Evolutionary conservation across 2,888 invertebrate genomes (phyloP).

Genomic region (Drosophila setosimentum): DNA sequence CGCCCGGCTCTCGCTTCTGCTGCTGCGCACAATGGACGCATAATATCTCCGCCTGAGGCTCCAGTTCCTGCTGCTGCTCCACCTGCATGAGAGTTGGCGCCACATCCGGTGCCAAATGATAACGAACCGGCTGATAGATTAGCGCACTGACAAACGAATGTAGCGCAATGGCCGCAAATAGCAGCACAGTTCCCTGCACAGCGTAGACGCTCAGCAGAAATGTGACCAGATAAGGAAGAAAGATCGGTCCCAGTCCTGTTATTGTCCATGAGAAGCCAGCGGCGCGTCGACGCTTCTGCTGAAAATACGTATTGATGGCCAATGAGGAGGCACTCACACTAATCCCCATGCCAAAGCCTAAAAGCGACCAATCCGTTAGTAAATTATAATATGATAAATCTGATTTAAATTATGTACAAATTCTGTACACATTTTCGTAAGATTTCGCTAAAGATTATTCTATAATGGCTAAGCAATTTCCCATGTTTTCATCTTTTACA

Average conservation of each 20-base stretch:
- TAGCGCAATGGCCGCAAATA: constrained; percentile 89
- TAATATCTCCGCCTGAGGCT: constrained; percentile 37
- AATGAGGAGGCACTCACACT: constrained; percentile 89
- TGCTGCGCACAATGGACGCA: constrained; percentile 82
- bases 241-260: constrained; percentile 90
- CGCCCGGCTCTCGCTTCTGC: constrained; percentile 75
- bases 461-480: too few species aligned
- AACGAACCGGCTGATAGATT: constrained; percentile 90
- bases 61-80: constrained; percentile 21
- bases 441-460: too few species aligned
- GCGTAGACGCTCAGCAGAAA: constrained; percentile 87
- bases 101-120: constrained; percentile 86
- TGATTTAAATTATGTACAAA: too few species aligned
- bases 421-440: too few species aligned
- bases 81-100: neutral
- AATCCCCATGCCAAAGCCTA: constrained; percentile 87
- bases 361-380: neutral
- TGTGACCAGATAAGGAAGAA: constrained; percentile 90
- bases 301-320: constrained; percentile 91
- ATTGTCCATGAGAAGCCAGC: constrained; percentile 91
- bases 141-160: constrained; percentile 89
- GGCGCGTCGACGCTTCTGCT: constrained; percentile 89
- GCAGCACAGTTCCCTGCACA: constrained; percentile 89
- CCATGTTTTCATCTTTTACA: too few species aligned
- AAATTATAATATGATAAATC: neutral